Percentiles rank a stretch among this genome's conserved stretches.
Evolutionary conservation across 2,888 invertebrate species (phyloP).

Genomic region (Entomobrya multifasciata): DNA sequence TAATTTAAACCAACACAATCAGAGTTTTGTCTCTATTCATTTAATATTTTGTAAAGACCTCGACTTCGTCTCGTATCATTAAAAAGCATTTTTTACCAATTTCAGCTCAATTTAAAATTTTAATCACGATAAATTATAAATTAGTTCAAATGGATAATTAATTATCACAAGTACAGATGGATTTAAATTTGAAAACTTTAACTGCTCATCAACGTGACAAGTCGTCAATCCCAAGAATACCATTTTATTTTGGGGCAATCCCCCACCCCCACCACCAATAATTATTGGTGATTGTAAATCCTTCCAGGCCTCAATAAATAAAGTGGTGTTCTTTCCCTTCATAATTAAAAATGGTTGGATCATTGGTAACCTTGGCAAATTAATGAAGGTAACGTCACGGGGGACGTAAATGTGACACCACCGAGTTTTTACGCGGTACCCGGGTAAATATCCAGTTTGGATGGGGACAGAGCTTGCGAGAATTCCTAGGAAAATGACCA

Average conservation of each 20-base stretch:
- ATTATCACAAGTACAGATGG: conserved; percentile 65
- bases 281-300: not conserved
- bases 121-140: too few relatives aligned
- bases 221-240: conserved; percentile 63
- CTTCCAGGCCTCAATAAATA: conserved; percentile 68
- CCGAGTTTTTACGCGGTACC: conserved; percentile 63
- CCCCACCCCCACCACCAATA: not conserved
- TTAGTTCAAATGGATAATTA: too few relatives aligned
- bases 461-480: conserved; percentile 56
- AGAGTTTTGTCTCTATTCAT: too few relatives aligned
- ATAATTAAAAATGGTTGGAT: conserved; percentile 57
- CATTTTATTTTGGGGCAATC: not conserved
- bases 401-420: conserved; percentile 67
- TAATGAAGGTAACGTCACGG: conserved; percentile 5
- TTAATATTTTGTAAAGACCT: too few relatives aligned
- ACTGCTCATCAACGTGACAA: conserved; percentile 62
- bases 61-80: too few relatives aligned
- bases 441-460: conserved; percentile 3
- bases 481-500: conserved; percentile 65
- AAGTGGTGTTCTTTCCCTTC: conserved; percentile 57
- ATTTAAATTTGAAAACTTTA: conserved; percentile 56
- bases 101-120: too few relatives aligned
- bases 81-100: too few relatives aligned
- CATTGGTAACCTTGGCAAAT: conserved; percentile 63
- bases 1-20: too few relatives aligned